Evolutionary conservation across 2,113 vertebrate species (phyloP).

Genomic region (Suncus etruscus): DNA sequence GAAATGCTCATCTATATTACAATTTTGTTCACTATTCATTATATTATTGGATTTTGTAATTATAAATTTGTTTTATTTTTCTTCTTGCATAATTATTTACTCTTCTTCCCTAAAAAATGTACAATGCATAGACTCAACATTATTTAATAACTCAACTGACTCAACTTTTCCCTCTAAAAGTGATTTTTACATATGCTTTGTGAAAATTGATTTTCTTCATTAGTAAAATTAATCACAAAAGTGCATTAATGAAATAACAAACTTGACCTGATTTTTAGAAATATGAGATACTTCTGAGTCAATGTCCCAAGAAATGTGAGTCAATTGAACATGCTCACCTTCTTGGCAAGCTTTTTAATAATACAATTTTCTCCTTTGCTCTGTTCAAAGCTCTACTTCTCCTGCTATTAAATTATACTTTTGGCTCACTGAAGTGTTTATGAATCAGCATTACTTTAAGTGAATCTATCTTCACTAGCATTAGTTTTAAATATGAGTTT

Average conservation of each 20-base stretch:
- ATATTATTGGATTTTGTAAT: neutral
- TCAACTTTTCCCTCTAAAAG: slow-evolving; percentile 50
- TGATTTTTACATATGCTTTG: slow-evolving; percentile 53
- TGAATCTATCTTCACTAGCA: slow-evolving; percentile 58
- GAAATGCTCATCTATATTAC: neutral
- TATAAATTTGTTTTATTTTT: neutral
- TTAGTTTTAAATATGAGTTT: slow-evolving; percentile 57
- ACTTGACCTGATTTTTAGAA: slow-evolving; percentile 71
- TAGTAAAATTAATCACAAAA: slow-evolving; percentile 62
- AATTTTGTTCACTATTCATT: neutral
- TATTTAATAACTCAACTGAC: slow-evolving; percentile 36
- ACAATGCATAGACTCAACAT: neutral
- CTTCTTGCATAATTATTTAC: slow-evolving; percentile 4
- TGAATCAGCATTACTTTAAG: slow-evolving; percentile 76
- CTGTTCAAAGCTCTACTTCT: slow-evolving; percentile 57
- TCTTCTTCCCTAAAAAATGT: slow-evolving; percentile 19
- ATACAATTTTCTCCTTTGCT: slow-evolving; percentile 57
- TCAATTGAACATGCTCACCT: slow-evolving; percentile 50
- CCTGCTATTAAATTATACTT: slow-evolving; percentile 69
- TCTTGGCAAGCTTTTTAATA: slow-evolving; percentile 65
- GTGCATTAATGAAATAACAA: slow-evolving; percentile 64
- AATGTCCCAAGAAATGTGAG: slow-evolving; percentile 47
- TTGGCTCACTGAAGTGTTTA: slow-evolving; percentile 79
- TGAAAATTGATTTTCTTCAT: slow-evolving; percentile 63
- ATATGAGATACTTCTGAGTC: slow-evolving; percentile 57